phyloP scores from a whole-genome alignment of 1,140 invertebrate genomes.

The Dolichoris vasculosae region DNA sequence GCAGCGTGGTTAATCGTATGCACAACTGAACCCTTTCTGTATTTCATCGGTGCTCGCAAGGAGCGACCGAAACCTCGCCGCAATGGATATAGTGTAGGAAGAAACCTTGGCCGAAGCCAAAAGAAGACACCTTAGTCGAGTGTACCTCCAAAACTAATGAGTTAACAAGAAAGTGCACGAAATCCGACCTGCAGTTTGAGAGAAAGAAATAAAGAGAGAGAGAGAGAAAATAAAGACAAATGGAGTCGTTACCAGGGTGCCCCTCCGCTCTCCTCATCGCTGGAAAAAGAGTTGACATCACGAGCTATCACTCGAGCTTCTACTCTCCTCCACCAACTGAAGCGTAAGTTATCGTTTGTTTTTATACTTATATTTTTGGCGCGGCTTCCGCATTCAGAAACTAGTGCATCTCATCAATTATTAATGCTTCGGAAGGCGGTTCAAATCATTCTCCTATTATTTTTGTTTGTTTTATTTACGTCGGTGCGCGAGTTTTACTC shows the following conservation, averaged over 20 bases:
- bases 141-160: background rate
- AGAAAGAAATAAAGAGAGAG: background rate
- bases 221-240: background rate
- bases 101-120: background rate
- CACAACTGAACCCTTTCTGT: background rate
- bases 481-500: too few relatives aligned
- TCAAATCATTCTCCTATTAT: background rate
- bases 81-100: conserved; percentile 58
- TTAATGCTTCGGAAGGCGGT: background rate
- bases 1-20: too few relatives aligned
- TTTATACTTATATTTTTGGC: conserved; percentile 6
- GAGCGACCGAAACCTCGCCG: background rate
- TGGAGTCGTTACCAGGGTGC: conserved; percentile 34
- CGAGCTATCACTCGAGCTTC: conserved; percentile 69
- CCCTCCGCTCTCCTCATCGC: conserved; percentile 59
- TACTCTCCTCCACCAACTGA: conserved; percentile 73
- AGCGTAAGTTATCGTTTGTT: conserved; percentile 67
- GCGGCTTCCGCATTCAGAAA: background rate
- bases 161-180: too few relatives aligned
- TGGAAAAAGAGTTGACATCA: conserved; percentile 65
- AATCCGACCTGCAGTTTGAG: too few relatives aligned
- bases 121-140: background rate
- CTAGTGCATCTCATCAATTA: background rate
- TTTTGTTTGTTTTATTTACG: background rate
- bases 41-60: background rate